Conservation (phyloP, 2,113 vertebrate genomes). For the Melanostigma gelatinosum region DNA sequence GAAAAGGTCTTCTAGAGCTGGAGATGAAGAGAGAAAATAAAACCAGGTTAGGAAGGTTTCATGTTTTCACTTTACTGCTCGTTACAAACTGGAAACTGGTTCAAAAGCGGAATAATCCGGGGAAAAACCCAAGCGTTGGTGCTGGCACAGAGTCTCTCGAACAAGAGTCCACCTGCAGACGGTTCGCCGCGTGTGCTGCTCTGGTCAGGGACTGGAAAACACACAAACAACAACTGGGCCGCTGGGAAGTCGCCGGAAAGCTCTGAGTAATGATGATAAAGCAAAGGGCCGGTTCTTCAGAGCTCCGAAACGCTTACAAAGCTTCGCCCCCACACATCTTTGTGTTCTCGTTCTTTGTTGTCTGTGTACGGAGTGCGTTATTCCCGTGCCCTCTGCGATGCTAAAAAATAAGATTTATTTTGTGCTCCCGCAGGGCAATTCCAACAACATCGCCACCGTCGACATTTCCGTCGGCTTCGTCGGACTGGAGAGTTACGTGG, state of each 20-base stretch:
- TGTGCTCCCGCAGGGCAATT: conserved; percentile 90
- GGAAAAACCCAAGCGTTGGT: neutral
- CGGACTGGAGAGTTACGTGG: conserved; percentile 90
- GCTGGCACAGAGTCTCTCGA: conserved; percentile 12
- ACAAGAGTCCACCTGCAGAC: conserved; percentile 14
- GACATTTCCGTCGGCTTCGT: conserved; percentile 96
- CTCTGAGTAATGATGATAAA: conserved; percentile 57
- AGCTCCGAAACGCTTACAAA: conserved; percentile 38
- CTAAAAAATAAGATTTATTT: conserved; percentile 34
- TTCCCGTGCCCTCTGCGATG: neutral
- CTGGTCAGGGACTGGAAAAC: conserved; percentile 33
- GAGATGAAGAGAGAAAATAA: conserved; percentile 4
- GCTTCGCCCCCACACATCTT: conserved; percentile 23
- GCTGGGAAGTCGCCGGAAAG: conserved; percentile 48
- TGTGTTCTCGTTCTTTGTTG: conserved; percentile 17
- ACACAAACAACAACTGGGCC: conserved; percentile 49
- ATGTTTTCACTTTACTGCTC: conserved; percentile 25
- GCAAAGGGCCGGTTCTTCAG: conserved; percentile 25
- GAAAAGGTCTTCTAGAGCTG: conserved; percentile 1
- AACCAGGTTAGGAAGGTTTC: conserved; percentile 11
- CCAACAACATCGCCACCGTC: conserved; percentile 93
- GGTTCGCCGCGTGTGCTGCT: conserved; percentile 9
- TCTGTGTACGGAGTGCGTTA: neutral
- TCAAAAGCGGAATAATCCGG: conserved; percentile 9
- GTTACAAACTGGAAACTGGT: neutral